Base-by-base conservation (phyloP, 2,113 vertebrate species). In the Dipodomys merriami region DNA sequence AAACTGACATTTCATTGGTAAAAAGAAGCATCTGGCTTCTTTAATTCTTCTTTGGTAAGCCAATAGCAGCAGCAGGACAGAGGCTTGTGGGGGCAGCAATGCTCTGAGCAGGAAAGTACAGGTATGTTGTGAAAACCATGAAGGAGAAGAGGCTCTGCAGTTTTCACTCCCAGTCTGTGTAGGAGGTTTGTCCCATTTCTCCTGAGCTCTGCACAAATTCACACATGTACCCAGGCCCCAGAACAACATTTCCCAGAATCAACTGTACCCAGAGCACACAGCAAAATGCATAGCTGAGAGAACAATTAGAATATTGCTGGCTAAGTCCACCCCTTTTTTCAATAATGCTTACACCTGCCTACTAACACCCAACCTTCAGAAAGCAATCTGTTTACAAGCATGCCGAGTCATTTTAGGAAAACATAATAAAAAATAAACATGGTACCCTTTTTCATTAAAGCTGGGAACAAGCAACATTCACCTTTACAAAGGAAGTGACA, bases 1-100 rank as follows among this genome's bases (percentile, higher is more conserved):
- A 92, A 91, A 83, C 84, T 81, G 53, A 73, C 81, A 95, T 91
- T 81, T 85, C 44, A 62, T 7, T 80, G 73, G 64, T 49, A 76
- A 86, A 30, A 94, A 91, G 62, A 67, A 19, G 46, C 44, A 27
- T 81, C 19, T 46, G 1, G 3, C 11, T 13, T 72, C 84, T 94
- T 65, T 18, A 0, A 19, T n/a, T 65, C 35, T 77, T 33, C 85
- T 95, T 49, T 7, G 23, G 81, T 90, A 91, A 74, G 68, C 86
- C 76, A 6, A 1, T 76, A 82, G 86, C 84, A 88, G 74, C 78
- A 62, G n/a, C 3, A 3, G 79, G 85, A 84, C 22, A 95, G 83
- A 62, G 83, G 94, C 94, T 95, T 94, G 3, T 19, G 87, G 95
- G 88, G 95, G 92, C 84, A 91, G 83, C 96, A 74, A 86, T 86